A percentile compares a stretch with the other conserved stretches of the same genome.
Conservation (phyloP, 2,797 vertebrate species). For the Macrochelys suwanniensis region DNA sequence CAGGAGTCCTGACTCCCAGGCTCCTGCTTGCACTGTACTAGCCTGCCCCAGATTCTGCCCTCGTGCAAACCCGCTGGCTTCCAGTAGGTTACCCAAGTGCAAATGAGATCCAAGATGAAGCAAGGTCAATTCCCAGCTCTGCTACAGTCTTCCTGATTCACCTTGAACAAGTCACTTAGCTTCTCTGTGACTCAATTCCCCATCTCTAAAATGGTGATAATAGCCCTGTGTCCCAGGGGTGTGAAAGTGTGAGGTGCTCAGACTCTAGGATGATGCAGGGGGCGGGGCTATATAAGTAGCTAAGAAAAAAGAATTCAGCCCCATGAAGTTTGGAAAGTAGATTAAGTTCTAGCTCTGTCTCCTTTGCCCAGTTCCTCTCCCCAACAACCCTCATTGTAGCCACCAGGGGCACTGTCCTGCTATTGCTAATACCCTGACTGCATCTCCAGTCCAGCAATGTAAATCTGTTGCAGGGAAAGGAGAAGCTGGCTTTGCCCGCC, state of each 20-base stretch:
- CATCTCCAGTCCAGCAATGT: background rate
- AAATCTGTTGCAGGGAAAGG: background rate
- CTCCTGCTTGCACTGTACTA: fast-evolving
- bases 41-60: fast-evolving
- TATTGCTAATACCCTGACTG: background rate
- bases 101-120: background rate
- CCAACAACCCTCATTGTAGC: background rate
- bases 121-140: background rate
- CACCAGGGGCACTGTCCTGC: background rate
- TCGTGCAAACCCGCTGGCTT: background rate
- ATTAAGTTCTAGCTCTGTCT: background rate
- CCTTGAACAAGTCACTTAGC: background rate
- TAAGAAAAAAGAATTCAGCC: background rate
- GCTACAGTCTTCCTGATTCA: background rate
- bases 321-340: background rate
- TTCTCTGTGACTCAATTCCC: background rate
- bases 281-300: background rate
- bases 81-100: background rate
- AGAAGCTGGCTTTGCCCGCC: background rate
- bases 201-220: background rate
- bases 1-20: background rate
- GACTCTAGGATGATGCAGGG: background rate
- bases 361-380: background rate
- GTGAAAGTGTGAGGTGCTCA: background rate
- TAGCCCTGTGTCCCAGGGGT: background rate